A percentile compares a stretch with the other conserved stretches of the same genome.
phyloP scores from a whole-genome alignment of 2,797 vertebrate species.

The Megaceryle alcyon region DNA sequence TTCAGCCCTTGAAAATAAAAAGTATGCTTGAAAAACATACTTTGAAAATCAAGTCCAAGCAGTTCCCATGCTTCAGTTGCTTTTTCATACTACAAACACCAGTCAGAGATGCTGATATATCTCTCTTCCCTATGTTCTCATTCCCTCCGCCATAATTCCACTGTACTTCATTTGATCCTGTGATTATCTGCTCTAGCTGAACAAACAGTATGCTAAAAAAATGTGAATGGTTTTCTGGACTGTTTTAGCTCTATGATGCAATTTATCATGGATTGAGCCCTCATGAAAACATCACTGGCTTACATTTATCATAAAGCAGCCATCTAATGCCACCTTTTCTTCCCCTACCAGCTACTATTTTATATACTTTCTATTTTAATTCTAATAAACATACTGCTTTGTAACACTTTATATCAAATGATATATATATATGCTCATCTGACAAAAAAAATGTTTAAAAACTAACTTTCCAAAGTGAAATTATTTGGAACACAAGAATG shows the following conservation, averaged over 20 bases:
- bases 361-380: background rate
- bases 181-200: background rate
- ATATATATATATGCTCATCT: background rate
- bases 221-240: background rate
- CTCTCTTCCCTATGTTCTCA: background rate
- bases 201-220: background rate
- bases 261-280: rapidly evolving
- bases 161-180: background rate
- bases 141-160: background rate
- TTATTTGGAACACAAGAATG: background rate
- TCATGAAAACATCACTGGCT: background rate
- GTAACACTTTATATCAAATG: background rate
- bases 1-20: background rate
- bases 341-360: background rate
- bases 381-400: background rate
- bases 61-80: background rate
- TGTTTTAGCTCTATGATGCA: background rate
- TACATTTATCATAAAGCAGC: background rate
- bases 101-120: background rate
- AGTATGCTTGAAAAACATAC: background rate
- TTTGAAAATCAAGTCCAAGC: background rate
- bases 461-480: no score
- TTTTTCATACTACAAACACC: background rate
- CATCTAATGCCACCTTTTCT: background rate
- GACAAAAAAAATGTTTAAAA: background rate